These are phyloP conservation scores for Drosophila pseudoobscura DNA, from an alignment of 1,140 invertebrate genomes.

Conservation along the genomic window DNA sequence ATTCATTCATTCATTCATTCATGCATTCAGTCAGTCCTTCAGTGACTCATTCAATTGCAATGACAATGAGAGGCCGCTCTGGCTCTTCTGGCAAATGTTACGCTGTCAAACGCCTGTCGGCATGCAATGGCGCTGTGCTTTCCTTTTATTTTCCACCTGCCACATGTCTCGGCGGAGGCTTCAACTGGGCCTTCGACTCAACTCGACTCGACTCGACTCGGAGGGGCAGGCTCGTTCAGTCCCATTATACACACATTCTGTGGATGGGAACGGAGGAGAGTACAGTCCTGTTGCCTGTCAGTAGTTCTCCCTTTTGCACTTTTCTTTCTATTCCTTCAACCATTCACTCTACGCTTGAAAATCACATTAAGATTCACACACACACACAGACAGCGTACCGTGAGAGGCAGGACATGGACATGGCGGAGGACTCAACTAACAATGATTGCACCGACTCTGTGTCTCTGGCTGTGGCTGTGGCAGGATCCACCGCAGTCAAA, in stretches of 20 bases:
- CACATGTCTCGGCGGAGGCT: conserved; percentile 48
- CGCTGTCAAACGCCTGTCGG: conserved; percentile 70
- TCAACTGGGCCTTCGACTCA: conserved; percentile 11
- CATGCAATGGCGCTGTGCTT: conserved; percentile 30
- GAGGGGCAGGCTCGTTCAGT: conserved; percentile 44
- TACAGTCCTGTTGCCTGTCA: conserved; percentile 31
- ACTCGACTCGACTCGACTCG: neutral
- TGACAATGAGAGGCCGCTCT: conserved; percentile 49
- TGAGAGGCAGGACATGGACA: conserved; percentile 23
- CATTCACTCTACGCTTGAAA: conserved; percentile 52
- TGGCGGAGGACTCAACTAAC: conserved; percentile 42
- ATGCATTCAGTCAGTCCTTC: conserved; percentile 38
- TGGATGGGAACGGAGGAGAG: conserved; percentile 9
- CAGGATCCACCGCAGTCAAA: conserved; percentile 58
- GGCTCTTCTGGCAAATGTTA: conserved; percentile 60
- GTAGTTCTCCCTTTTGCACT: conserved; percentile 33
- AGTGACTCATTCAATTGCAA: conserved; percentile 65
- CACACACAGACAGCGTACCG: neutral
- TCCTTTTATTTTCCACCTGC: conserved; percentile 54
- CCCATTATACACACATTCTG: conserved; percentile 66
- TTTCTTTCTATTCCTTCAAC: conserved; percentile 42
- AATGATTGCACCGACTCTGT: conserved; percentile 53
- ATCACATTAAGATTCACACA: conserved; percentile 67
- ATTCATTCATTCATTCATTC: conserved; percentile 24
- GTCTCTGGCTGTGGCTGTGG: neutral